Conservation (phyloP, 2,113 vertebrate species). For the Haliaeetus leucogaster region DNA sequence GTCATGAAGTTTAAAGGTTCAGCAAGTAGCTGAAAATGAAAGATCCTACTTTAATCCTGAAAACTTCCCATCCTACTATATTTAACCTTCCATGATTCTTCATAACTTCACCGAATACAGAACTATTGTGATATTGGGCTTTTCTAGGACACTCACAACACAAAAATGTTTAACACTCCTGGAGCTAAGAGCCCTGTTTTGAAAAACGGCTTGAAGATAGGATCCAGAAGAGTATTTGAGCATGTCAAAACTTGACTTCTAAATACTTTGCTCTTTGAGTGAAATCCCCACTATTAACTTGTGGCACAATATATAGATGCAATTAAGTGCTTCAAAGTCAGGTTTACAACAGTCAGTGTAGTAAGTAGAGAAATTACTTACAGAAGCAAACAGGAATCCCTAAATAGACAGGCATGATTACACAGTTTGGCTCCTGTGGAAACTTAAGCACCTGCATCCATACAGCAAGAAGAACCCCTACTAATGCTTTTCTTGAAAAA, state of each 20-base stretch:
- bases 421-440: background rate
- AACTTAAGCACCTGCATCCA: background rate
- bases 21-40: background rate
- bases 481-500: background rate
- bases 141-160: background rate
- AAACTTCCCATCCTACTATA: background rate
- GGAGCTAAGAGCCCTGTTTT: background rate
- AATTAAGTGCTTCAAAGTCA: background rate
- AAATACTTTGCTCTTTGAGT: background rate
- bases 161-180: background rate
- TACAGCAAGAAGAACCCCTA: background rate
- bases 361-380: background rate
- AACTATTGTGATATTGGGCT: background rate
- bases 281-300: background rate
- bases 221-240: background rate
- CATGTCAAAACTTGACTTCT: background rate
- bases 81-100: background rate
- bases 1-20: background rate
- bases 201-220: background rate
- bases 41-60: background rate
- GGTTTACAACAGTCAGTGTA: background rate
- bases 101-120: background rate
- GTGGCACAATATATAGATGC: background rate
- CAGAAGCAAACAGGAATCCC: background rate
- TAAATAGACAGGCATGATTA: background rate